Conservation (phyloP, 2,888 invertebrate species). For the Scaptomyza caliginosa region DNA sequence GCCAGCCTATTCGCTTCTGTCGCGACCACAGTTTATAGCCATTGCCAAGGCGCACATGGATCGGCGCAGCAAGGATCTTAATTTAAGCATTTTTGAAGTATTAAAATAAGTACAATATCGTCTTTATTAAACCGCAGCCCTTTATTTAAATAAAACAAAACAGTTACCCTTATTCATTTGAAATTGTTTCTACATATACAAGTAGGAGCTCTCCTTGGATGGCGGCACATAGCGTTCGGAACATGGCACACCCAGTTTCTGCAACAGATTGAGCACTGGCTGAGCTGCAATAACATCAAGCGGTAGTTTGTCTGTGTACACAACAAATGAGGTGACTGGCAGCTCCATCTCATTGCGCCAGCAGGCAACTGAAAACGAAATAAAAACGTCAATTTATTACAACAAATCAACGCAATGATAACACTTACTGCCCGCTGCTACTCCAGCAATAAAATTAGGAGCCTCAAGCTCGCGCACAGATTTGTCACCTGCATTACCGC, state of each 20-base stretch:
- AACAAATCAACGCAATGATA: background rate
- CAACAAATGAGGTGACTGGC: slow-evolving; percentile 73
- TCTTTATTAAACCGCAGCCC: slow-evolving; percentile 33
- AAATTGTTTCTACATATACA: slow-evolving; percentile 73
- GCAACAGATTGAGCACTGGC: slow-evolving; percentile 79
- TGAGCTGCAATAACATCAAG: slow-evolving; percentile 77
- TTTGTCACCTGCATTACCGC: slow-evolving; percentile 51
- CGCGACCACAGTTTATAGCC: slow-evolving; percentile 89
- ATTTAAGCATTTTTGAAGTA: slow-evolving; percentile 84
- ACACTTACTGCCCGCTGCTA: slow-evolving; percentile 81
- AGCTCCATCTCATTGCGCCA: slow-evolving; percentile 77
- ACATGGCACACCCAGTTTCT: slow-evolving; percentile 70
- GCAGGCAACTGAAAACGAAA: slow-evolving; percentile 71
- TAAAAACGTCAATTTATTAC: background rate
- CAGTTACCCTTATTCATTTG: slow-evolving; percentile 9
- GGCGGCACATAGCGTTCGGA: slow-evolving; percentile 71
- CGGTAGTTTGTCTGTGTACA: slow-evolving; percentile 81
- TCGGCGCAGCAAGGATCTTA: slow-evolving; percentile 86
- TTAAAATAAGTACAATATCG: slow-evolving; percentile 34
- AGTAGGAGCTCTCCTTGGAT: slow-evolving; percentile 75
- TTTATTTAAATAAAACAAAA: slow-evolving; percentile 42
- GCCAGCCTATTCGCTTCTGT: slow-evolving; percentile 90
- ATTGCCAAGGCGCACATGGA: slow-evolving; percentile 91
- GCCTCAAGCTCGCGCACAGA: slow-evolving; percentile 72
- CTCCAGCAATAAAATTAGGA: slow-evolving; percentile 83